Conservation (phyloP, 2,113 vertebrate species). For the Halcyon senegalensis region DNA sequence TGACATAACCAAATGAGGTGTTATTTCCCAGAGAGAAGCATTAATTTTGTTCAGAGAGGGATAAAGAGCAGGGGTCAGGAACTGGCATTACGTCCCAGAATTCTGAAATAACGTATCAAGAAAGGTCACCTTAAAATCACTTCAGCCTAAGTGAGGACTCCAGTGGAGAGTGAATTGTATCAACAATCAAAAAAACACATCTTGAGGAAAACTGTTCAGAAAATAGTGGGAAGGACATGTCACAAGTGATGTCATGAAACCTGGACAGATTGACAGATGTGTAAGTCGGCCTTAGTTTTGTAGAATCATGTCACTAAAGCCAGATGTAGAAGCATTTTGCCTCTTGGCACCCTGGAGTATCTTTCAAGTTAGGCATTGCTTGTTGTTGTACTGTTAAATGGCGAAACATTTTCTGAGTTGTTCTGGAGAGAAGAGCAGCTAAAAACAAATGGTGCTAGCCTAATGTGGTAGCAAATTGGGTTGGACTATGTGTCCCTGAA, state of each 20-base stretch:
- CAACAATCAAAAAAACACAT: neutral
- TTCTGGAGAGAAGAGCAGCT: neutral
- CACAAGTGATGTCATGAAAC: neutral
- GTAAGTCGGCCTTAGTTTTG: neutral
- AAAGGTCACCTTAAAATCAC: neutral
- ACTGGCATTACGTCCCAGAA: neutral
- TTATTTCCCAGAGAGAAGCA: neutral
- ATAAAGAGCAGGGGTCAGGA: neutral
- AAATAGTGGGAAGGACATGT: neutral
- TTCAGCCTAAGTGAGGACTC: neutral
- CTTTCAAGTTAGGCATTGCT: neutral
- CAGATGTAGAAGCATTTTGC: neutral
- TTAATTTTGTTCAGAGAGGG: neutral
- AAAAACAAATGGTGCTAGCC: neutral
- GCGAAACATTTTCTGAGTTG: neutral
- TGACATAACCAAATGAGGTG: neutral
- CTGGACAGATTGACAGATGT: neutral
- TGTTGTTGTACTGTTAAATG: neutral
- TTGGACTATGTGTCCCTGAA: neutral
- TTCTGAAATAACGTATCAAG: neutral
- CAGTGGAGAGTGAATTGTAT: neutral
- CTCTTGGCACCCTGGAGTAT: neutral
- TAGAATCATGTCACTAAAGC: neutral
- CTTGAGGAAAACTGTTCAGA: neutral
- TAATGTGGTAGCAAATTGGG: neutral